Evolutionary conservation across 2,888 invertebrate genomes (phyloP), one percentile per base, ranked within the genome.

Genomic region (Herminia tarsipennalis): DNA sequence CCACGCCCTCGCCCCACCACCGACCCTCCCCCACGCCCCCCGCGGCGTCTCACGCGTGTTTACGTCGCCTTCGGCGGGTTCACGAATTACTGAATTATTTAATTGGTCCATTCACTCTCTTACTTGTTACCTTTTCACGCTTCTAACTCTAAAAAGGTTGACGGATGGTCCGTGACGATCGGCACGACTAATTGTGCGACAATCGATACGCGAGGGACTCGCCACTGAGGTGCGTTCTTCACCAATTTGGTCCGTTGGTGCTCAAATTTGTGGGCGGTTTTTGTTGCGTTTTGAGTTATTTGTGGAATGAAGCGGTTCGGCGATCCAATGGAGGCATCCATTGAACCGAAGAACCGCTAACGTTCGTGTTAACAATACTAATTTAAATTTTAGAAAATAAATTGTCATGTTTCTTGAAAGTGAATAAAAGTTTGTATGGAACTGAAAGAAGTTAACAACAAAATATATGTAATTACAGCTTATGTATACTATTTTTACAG

Each of bases 1-100:
- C 88, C 88, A 87, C 88, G 88, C 89, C 88, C 85, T 78, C 83
- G 70, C 82, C 83, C 85, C 80, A 66, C 83, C 78, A 77, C 56
- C 44, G 25, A 20, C 54, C 76, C 78, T 77, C 66, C 67, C 65
- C 52, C 66, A 56, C 66, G 66, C 66, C 73, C 76, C 73, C 74
- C 71, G 62, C 67, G 61, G 61, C 73, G 76, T 83, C 85, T 80
- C 87, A 88, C 88, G 89, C 88, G 82, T 89, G 90, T 91, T 91
- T 91, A 91, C 90, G 88, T 88, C 88, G 88, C 81, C 84, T 83
- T 68, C 85, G 83, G 80, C 85, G 83, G 81, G 82, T 82, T 77
- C 80, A 82, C 85, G 87, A 87, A 88, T 89, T 89, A 88, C 86
- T 91, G 81, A 89, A 91, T 88, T 88, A 91, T 91, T 89, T 88